These are phyloP conservation scores for Misgurnus mizolepis DNA, from an alignment of 2,113 vertebrate genomes.

Conservation along the genomic window DNA sequence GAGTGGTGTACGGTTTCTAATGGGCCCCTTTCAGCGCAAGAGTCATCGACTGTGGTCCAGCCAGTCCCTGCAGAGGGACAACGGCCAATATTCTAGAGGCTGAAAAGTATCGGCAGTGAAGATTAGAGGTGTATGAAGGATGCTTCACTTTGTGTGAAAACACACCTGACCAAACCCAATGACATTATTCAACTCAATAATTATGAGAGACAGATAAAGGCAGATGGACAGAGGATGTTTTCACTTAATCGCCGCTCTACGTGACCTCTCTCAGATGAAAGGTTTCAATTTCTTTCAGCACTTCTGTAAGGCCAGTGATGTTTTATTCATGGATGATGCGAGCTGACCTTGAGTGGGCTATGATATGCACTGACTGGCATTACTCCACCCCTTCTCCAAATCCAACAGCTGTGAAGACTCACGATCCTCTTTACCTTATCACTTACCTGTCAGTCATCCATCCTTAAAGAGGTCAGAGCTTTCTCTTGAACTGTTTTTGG, in stretches of 20 bases:
- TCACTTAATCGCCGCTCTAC: conserved; percentile 6
- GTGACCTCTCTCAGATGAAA: conserved; percentile 42
- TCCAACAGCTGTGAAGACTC: conserved; percentile 35
- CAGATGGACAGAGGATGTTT: background rate
- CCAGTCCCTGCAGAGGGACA: conserved; percentile 2
- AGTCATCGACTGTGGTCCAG: conserved; percentile 36
- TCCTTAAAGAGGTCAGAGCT: conserved; percentile 18
- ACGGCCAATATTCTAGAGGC: background rate
- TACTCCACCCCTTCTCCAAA: conserved; percentile 16
- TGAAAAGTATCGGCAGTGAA: background rate
- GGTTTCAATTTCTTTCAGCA: conserved; percentile 55
- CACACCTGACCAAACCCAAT: background rate
- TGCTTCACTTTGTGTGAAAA: background rate
- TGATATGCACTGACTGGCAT: conserved; percentile 29
- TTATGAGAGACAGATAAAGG: background rate
- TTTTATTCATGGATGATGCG: conserved; percentile 59
- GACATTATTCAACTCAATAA: too few relatives aligned
- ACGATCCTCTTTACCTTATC: background rate
- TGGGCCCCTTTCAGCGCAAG: conserved; percentile 38
- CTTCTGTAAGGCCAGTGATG: conserved; percentile 54
- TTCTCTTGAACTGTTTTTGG: background rate
- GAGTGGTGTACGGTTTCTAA: conserved; percentile 54
- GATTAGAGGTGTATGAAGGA: background rate
- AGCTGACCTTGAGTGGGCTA: conserved; percentile 55
- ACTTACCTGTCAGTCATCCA: conserved; percentile 17